phyloP scores from a whole-genome alignment of 2,888 invertebrate species.

The Onchidella celtica region DNA sequence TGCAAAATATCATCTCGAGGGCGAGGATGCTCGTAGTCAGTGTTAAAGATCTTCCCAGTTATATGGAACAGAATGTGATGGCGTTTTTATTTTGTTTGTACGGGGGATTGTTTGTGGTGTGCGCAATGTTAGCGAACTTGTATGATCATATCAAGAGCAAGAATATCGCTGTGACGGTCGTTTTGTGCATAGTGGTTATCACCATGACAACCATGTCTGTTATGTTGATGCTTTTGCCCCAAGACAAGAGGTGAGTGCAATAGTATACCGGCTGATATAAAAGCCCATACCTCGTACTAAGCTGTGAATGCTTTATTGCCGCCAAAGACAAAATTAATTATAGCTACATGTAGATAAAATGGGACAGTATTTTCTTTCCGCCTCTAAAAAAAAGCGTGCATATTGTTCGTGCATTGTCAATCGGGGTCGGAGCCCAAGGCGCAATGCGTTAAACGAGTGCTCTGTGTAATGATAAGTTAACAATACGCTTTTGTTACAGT shows the following conservation, averaged over 20 bases:
- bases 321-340: no score
- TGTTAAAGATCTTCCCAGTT: background rate
- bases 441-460: no score
- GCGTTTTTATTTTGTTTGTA: conserved; percentile 15
- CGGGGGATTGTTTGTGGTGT: conserved; percentile 6
- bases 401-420: no score
- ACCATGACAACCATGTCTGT: background rate
- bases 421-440: no score
- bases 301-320: no score
- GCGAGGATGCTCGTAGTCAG: background rate
- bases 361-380: no score
- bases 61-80: background rate
- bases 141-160: background rate
- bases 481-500: no score
- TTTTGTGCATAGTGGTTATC: background rate
- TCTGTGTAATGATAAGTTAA: no score
- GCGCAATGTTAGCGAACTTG: conserved; percentile 1
- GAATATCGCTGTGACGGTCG: background rate
- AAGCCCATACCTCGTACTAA: no score
- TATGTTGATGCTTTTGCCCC: conserved; percentile 27
- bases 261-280: no score
- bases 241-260: conserved; percentile 17
- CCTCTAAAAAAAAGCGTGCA: no score
- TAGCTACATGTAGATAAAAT: no score
- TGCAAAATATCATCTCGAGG: background rate